phyloP scores from a whole-genome alignment of 2,797 vertebrate genomes.

The Schizopygopsis malacanthus region DNA sequence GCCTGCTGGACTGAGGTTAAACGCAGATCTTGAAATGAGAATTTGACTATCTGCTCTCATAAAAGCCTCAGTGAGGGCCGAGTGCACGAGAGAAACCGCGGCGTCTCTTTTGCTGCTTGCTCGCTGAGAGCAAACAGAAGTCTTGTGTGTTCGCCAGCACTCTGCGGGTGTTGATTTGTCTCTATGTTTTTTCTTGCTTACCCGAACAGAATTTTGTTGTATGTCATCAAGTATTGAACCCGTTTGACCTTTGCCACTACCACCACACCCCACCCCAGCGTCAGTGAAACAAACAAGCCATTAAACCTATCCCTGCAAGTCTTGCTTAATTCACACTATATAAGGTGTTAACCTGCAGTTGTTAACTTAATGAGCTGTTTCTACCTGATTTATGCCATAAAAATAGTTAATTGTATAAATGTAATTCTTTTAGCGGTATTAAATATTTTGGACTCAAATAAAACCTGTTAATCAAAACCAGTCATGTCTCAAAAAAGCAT shows the following conservation, averaged over 20 bases:
- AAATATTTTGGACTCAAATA: not conserved
- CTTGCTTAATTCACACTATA: not conserved
- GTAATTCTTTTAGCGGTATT: not conserved
- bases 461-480: not conserved
- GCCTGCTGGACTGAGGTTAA: slow-evolving; percentile 59
- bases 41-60: slow-evolving; percentile 62
- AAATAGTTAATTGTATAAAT: not conserved
- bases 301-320: not conserved
- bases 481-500: not conserved
- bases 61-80: slow-evolving; percentile 43
- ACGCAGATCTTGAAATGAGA: slow-evolving; percentile 54
- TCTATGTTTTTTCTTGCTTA: slow-evolving; percentile 42
- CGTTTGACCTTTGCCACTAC: slow-evolving; percentile 1
- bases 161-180: slow-evolving; percentile 45
- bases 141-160: slow-evolving; percentile 49
- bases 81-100: slow-evolving; percentile 52
- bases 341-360: not conserved
- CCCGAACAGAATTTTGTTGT: slow-evolving; percentile 46
- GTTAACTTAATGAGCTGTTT: not conserved
- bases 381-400: not conserved
- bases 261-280: not conserved
- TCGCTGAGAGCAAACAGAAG: slow-evolving; percentile 48
- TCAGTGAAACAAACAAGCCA: slow-evolving; percentile 25
- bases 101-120: slow-evolving; percentile 47
- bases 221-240: slow-evolving; percentile 13